phyloP scores from a whole-genome alignment of 2,888 invertebrate genomes.

The Andrena dorsata region DNA sequence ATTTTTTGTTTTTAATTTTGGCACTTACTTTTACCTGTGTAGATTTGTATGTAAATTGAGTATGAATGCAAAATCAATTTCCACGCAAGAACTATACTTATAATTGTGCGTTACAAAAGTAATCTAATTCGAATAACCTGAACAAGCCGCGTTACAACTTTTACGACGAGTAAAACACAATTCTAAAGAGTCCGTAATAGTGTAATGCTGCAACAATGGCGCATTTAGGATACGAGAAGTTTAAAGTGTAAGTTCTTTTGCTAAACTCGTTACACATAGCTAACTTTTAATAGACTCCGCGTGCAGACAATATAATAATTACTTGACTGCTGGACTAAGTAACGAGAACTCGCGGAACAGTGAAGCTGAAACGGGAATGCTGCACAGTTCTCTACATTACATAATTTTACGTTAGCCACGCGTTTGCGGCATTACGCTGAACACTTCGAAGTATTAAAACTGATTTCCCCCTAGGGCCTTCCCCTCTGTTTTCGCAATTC shows the following conservation, averaged over 20 bases:
- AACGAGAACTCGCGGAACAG: slow-evolving; percentile 20
- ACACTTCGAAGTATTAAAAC: slow-evolving; percentile 46
- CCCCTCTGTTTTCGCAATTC: slow-evolving; percentile 23
- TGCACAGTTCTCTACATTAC: slow-evolving; percentile 26
- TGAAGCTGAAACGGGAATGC: slow-evolving; percentile 24
- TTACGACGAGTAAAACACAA: too few species aligned
- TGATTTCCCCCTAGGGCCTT: slow-evolving; percentile 4
- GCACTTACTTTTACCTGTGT: too few species aligned
- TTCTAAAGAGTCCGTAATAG: too few species aligned
- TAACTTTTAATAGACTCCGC: slow-evolving; percentile 38
- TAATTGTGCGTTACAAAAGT: too few species aligned
- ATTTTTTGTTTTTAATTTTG: too few species aligned
- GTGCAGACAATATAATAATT: slow-evolving; percentile 39
- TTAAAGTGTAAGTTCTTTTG: not conserved
- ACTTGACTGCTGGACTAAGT: slow-evolving; percentile 38
- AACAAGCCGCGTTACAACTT: too few species aligned
- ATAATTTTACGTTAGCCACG: slow-evolving; percentile 35
- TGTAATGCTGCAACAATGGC: not conserved
- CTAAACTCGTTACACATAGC: not conserved
- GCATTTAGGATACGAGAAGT: not conserved
- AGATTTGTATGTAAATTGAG: too few species aligned
- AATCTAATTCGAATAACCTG: too few species aligned
- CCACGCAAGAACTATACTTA: too few species aligned
- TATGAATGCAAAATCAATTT: too few species aligned
- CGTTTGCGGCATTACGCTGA: slow-evolving; percentile 33